Conservation (phyloP, 2,113 vertebrate genomes). For the Balaeniceps rex region DNA sequence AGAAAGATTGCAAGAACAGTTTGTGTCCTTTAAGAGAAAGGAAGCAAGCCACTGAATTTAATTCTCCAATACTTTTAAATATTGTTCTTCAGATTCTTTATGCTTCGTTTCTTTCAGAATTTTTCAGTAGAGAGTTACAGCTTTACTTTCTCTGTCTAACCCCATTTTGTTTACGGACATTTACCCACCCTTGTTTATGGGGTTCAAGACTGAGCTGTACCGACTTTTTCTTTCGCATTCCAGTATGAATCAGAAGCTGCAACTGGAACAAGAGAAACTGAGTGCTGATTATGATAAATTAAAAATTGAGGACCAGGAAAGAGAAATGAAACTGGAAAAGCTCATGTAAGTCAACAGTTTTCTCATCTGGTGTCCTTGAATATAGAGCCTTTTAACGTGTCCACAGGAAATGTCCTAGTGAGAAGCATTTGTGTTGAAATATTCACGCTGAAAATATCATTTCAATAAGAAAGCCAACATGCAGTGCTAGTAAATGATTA, state of each 20-base stretch:
- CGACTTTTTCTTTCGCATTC: background rate
- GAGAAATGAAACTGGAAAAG: conserved; percentile 86
- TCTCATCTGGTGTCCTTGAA: background rate
- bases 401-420: background rate
- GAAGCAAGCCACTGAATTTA: background rate
- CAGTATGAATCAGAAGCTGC: conserved; percentile 88
- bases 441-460: background rate
- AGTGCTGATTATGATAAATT: conserved; percentile 88
- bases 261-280: conserved; percentile 89
- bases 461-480: background rate
- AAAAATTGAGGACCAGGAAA: conserved; percentile 86
- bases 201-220: background rate
- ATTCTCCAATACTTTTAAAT: background rate
- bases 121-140: background rate
- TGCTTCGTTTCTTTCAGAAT: background rate
- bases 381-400: background rate
- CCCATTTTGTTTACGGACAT: background rate
- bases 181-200: background rate
- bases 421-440: background rate
- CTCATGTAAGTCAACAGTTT: conserved; percentile 74
- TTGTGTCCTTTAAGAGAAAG: background rate
- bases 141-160: background rate
- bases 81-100: background rate
- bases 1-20: background rate
- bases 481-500: background rate